Evolutionary conservation across 2,797 vertebrate species (phyloP).

Genomic region (Characodon lateralis): DNA sequence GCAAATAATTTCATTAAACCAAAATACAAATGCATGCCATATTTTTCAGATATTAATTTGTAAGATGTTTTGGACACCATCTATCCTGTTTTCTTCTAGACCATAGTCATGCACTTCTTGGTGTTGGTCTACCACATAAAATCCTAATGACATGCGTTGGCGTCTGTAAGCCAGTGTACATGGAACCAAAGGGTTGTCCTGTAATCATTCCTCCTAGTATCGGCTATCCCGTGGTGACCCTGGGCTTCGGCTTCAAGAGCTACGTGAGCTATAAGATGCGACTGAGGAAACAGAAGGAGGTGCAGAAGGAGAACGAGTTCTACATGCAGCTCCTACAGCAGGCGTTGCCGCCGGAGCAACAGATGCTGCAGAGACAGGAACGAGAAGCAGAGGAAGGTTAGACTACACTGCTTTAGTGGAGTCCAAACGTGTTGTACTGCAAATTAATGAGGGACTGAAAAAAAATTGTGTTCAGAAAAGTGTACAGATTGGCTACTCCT

Average conservation of each 20-base stretch:
- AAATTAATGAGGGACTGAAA: neutral
- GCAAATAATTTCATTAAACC: too few relatives aligned
- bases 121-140: neutral
- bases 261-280: conserved; percentile 99
- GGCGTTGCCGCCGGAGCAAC: conserved; percentile 94
- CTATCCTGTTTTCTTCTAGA: too few relatives aligned
- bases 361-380: conserved; percentile 96
- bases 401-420: conserved; percentile 25
- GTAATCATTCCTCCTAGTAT: conserved; percentile 79
- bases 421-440: neutral
- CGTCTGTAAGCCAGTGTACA: neutral
- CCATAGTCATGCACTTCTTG: too few relatives aligned
- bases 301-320: conserved; percentile 98
- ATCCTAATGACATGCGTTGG: neutral
- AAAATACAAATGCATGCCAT: too few relatives aligned
- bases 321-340: conserved; percentile 99
- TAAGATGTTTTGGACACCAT: too few relatives aligned
- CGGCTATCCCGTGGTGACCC: conserved; percentile 96
- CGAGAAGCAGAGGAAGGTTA: conserved; percentile 95
- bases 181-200: neutral
- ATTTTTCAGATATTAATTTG: too few relatives aligned
- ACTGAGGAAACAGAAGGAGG: conserved; percentile 95
- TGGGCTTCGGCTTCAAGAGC: conserved; percentile 99
- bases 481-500: too few relatives aligned
- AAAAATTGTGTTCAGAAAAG: neutral